A percentile compares a stretch with the other conserved stretches of the same genome.
These are phyloP conservation scores for Chiridota heheva DNA, from an alignment of 35 echinoderm and acorn worm species.

Conservation along the genomic window DNA sequence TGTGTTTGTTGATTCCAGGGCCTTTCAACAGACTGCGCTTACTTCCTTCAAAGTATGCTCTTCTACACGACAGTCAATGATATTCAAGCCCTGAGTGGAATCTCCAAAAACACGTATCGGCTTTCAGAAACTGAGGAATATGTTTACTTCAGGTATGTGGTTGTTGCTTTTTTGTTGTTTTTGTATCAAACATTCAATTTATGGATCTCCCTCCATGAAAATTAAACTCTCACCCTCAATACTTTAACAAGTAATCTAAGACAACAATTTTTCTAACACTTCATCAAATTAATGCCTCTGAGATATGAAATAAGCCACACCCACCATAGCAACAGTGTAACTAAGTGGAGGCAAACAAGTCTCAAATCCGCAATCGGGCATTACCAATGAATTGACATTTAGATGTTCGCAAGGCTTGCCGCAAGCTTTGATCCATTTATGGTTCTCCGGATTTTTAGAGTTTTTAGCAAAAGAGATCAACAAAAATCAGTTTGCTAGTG, in stretches of 20 bases:
- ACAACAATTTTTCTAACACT: neutral
- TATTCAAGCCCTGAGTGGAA: constrained; percentile 18
- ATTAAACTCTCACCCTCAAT: neutral
- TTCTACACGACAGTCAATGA: constrained; percentile 11
- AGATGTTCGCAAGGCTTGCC: too few relatives aligned
- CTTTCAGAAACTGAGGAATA: neutral
- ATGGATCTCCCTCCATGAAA: neutral
- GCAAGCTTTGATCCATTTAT: too few relatives aligned
- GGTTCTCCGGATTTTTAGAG: too few relatives aligned
- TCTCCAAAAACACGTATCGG: neutral
- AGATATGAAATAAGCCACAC: too few relatives aligned
- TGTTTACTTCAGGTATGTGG: constrained; percentile 56
- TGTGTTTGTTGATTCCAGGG: constrained; percentile 24
- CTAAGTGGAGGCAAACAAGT: too few relatives aligned
- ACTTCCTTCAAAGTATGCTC: constrained; percentile 10
- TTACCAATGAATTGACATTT: too few relatives aligned
- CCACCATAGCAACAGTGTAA: too few relatives aligned
- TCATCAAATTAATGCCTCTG: too few relatives aligned
- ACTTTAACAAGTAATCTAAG: neutral
- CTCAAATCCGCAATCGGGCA: too few relatives aligned
- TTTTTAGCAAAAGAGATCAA: too few relatives aligned
- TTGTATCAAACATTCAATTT: neutral
- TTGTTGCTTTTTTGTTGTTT: too few relatives aligned
- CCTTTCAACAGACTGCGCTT: constrained; percentile 18
- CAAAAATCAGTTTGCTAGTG: too few relatives aligned